Evolutionary conservation across 2,888 invertebrate genomes (phyloP).

Genomic region (Acronicta psi): DNA sequence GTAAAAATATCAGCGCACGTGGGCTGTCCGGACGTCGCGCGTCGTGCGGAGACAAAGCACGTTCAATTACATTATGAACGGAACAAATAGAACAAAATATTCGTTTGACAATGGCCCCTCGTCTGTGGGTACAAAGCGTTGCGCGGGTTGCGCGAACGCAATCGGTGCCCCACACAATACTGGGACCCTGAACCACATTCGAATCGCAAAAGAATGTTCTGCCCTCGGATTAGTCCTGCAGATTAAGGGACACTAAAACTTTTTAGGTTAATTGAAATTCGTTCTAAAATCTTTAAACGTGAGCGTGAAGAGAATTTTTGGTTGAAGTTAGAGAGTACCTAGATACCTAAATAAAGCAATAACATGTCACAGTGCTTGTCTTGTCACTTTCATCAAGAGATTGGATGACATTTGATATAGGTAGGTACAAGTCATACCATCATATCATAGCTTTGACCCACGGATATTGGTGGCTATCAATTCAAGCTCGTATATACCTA

Average conservation of each 20-base stretch:
- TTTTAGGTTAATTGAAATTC: constrained; percentile 1
- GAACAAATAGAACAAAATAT: constrained; percentile 53
- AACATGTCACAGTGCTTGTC: too few relatives aligned
- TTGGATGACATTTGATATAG: too few relatives aligned
- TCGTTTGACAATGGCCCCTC: constrained; percentile 47
- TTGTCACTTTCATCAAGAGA: too few relatives aligned
- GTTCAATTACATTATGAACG: constrained; percentile 40
- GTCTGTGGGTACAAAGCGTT: constrained; percentile 58
- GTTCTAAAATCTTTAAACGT: constrained; percentile 2
- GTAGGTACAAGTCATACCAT: too few relatives aligned
- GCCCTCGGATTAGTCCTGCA: constrained; percentile 42
- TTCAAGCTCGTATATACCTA: too few relatives aligned
- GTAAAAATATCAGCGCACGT: constrained; percentile 32
- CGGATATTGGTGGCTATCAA: too few relatives aligned
- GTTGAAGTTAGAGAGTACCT: too few relatives aligned
- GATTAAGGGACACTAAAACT: constrained; percentile 15
- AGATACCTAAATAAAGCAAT: too few relatives aligned
- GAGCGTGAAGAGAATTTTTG: not conserved
- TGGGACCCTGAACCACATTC: constrained; percentile 74
- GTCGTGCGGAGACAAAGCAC: constrained; percentile 32
- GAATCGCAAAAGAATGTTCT: constrained; percentile 49
- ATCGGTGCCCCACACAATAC: constrained; percentile 64
- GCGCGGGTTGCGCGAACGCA: constrained; percentile 61
- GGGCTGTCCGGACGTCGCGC: constrained; percentile 22
- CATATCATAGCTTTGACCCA: too few relatives aligned